Base-by-base conservation (phyloP, 1,140 invertebrate genomes). In the Mya arenaria region DNA sequence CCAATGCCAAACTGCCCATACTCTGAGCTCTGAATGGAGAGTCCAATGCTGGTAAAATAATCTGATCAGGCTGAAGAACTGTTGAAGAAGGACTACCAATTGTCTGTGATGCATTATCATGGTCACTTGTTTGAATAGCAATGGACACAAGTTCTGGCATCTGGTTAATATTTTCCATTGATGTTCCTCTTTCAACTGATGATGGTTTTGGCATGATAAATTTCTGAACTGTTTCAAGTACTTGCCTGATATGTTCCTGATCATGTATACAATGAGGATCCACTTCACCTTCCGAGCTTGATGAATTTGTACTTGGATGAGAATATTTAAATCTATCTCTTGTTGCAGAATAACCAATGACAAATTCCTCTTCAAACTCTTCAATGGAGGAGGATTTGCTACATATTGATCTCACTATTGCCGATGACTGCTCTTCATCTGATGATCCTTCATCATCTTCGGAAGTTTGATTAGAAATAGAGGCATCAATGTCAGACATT, bases 11-110 rank as follows among this genome's bases (percentile, higher is more conserved):
- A 62, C 72, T 83, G 0, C 60, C 78, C 55, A 79, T 75, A 48
- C 81, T 83, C 23, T 85, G 83, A 41, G 84, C 74, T 79, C 84
- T 84, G n/a, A 62, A 83, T 60, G 79, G 72, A 23, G 86, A 81
- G 55, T 80, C 75, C 28, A 84, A 62, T 8, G 66, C 72, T 56
- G 84, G 84, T 19, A 87, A 55, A 44, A 80, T 78, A 44, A 63
- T 65, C 30, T 66, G 68, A 39, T 66, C 69, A 41, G 79, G 23
- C 36, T 23, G 25, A 19, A 69, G 32, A 30, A 80, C 32, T 30
- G 72, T 60, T 48, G 17, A 52, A n/a, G 48, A 17, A 52, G 25
- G 48, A 39, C 23, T 32, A 65, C 36, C 69, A 37, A 1, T 72
- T 58, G 48, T 41, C 55, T 55, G 28, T 58, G n/a, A 41, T 63